Conservation (phyloP, 2,888 invertebrate species). For the Melieria crassipennis region DNA sequence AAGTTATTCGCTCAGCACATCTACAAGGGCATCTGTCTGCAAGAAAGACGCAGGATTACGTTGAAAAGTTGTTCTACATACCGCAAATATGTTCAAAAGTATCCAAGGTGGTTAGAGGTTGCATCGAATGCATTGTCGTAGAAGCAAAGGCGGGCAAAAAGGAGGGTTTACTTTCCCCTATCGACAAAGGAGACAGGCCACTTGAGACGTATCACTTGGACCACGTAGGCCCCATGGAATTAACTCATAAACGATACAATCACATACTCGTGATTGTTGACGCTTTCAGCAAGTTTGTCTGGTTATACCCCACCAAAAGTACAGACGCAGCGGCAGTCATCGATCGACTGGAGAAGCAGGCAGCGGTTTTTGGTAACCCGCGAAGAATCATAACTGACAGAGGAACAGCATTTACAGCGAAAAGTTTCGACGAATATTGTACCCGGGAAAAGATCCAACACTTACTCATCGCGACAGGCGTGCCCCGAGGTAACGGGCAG, state of each 20-base stretch:
- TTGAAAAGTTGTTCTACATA: slow-evolving; percentile 37
- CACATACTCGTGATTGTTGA: slow-evolving; percentile 50
- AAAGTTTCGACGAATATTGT: slow-evolving; percentile 2
- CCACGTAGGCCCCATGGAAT: slow-evolving; percentile 51
- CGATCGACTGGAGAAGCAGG: neutral
- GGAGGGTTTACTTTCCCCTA: slow-evolving; percentile 32
- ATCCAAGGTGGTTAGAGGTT: neutral
- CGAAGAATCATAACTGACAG: slow-evolving; percentile 1
- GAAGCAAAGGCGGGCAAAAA: slow-evolving; percentile 24
- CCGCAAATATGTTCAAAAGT: slow-evolving; percentile 22
- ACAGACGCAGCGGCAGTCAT: neutral
- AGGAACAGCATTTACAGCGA: slow-evolving; percentile 2
- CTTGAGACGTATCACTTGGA: slow-evolving; percentile 53
- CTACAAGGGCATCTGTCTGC: slow-evolving; percentile 35
- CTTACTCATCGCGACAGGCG: neutral
- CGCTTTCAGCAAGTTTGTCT: slow-evolving; percentile 55
- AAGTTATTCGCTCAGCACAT: slow-evolving; percentile 57
- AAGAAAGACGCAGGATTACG: slow-evolving; percentile 8
- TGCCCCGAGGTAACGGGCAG: too few relatives aligned
- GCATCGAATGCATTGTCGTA: slow-evolving; percentile 7
- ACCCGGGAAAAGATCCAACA: slow-evolving; percentile 4
- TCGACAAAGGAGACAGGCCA: slow-evolving; percentile 40
- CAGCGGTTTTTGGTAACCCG: slow-evolving; percentile 5
- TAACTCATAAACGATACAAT: slow-evolving; percentile 53
- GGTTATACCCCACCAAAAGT: slow-evolving; percentile 55